A percentile compares a stretch with the other conserved stretches of the same genome.
Conservation (phyloP, 2,113 vertebrate genomes). For the Siniperca knerii region DNA sequence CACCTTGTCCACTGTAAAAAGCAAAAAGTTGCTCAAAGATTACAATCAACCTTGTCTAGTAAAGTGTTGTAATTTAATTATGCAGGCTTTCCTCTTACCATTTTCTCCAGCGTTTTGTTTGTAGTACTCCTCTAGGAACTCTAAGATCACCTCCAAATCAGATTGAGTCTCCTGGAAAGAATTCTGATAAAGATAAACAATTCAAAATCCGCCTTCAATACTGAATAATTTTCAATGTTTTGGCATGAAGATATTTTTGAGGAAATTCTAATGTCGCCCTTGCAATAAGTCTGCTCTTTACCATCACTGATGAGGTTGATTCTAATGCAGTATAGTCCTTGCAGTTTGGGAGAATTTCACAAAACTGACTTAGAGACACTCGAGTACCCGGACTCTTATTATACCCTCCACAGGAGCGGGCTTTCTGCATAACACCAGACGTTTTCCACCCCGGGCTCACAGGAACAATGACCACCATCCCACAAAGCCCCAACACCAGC, state of each 20-base stretch:
- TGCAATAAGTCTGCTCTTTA: constrained; percentile 44
- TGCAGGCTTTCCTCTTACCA: constrained; percentile 37
- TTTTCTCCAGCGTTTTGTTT: constrained; percentile 68
- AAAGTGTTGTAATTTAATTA: not conserved
- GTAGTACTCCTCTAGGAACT: constrained; percentile 85
- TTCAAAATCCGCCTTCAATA: not conserved
- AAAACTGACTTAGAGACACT: constrained; percentile 47
- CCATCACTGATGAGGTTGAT: constrained; percentile 58
- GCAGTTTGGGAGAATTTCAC: constrained; percentile 41
- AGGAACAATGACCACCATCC: constrained; percentile 79
- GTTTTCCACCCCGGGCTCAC: constrained; percentile 50
- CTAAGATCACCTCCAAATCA: constrained; percentile 86
- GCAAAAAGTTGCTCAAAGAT: not conserved
- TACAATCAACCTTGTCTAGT: not conserved
- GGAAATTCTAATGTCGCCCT: not conserved
- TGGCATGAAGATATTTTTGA: not conserved
- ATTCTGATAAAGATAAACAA: constrained; percentile 44
- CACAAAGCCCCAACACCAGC: constrained; percentile 66
- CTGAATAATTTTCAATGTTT: not conserved
- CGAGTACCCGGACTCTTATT: constrained; percentile 59
- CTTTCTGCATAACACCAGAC: constrained; percentile 56
- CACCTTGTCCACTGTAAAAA: constrained; percentile 19
- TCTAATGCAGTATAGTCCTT: constrained; percentile 31
- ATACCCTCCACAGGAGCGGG: constrained; percentile 59
- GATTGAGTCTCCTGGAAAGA: constrained; percentile 75